phyloP scores from a whole-genome alignment of 2,888 invertebrate genomes.

The Morpho deidamia region DNA sequence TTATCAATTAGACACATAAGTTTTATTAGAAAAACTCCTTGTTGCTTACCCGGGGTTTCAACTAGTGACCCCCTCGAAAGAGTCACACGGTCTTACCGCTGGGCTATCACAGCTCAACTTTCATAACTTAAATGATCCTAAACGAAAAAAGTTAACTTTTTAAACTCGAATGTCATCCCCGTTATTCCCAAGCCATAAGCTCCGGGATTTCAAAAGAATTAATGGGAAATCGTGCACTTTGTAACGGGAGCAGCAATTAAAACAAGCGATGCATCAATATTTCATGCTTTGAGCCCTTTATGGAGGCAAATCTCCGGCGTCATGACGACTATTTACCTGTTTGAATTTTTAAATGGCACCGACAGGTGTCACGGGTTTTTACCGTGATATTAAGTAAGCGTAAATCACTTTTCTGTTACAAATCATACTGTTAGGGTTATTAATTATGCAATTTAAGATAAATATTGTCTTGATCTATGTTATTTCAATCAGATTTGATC shows the following conservation, averaged over 20 bases:
- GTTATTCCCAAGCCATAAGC: conserved; percentile 14
- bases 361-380: conserved; percentile 61
- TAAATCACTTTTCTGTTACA: no score
- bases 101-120: no score
- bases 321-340: conserved; percentile 62
- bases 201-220: conserved; percentile 28
- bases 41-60: no score
- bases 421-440: no score
- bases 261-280: conserved; percentile 40
- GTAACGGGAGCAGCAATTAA: conserved; percentile 37
- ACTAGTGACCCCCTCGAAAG: no score
- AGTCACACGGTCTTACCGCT: no score
- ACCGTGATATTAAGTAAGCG: no score
- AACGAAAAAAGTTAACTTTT: neutral
- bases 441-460: conserved; percentile 10
- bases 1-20: no score
- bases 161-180: conserved; percentile 2
- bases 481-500: conserved; percentile 42
- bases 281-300: conserved; percentile 49
- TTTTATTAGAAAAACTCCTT: no score
- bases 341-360: conserved; percentile 59
- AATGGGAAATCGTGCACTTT: conserved; percentile 29
- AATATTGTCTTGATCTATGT: conserved; percentile 3
- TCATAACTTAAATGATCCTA: neutral
- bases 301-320: conserved; percentile 50